These are phyloP conservation scores for Pogoniulus pusillus DNA, from an alignment of 2,797 vertebrate species.

Conservation along the genomic window DNA sequence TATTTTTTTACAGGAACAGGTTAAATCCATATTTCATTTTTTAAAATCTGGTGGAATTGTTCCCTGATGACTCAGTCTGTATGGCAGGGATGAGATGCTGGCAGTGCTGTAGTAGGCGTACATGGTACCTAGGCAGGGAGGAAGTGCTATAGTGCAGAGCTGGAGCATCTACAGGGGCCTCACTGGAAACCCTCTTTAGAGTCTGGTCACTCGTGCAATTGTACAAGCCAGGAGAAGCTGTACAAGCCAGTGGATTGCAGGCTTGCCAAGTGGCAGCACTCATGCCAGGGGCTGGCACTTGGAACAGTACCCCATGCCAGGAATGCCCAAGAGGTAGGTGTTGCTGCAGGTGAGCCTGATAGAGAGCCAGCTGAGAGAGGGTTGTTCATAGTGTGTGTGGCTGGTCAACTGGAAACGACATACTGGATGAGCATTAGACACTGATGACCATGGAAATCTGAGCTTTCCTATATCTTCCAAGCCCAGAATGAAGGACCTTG, in stretches of 20 bases:
- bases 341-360: not conserved
- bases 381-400: accelerated
- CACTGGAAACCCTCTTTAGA: not conserved
- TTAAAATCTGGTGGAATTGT: not conserved
- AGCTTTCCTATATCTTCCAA: not conserved
- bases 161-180: accelerated
- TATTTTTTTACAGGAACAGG: not conserved
- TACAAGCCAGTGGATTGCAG: not conserved
- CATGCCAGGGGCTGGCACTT: accelerated
- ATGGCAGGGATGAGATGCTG: not conserved
- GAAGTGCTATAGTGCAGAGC: not conserved
- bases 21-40: not conserved
- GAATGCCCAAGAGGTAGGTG: not conserved
- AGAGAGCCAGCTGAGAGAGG: not conserved
- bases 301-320: not conserved
- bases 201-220: not conserved
- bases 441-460: not conserved
- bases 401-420: not conserved
- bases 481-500: not conserved
- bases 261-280: not conserved
- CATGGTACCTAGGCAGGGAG: not conserved
- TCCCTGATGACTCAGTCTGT: not conserved
- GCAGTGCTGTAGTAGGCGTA: not conserved
- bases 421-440: not conserved
- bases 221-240: not conserved